Conservation (phyloP, 2,888 invertebrate species). For the Himalopsyche kuldschensis region DNA sequence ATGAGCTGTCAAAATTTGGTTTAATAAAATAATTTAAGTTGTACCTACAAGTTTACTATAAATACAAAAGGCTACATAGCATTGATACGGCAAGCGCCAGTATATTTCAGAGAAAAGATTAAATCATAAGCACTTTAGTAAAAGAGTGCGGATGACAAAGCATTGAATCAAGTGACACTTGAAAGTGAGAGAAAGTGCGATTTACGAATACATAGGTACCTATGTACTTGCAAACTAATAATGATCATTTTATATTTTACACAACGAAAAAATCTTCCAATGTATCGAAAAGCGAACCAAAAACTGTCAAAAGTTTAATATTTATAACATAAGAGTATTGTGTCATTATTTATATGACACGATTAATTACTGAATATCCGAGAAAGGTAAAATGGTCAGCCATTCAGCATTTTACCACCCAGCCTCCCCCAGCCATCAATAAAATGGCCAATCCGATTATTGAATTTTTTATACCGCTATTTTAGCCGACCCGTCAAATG, state of each 20-base stretch:
- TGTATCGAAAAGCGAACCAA: neutral
- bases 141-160: neutral
- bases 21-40: too few species aligned
- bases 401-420: constrained; percentile 53
- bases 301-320: neutral
- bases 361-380: neutral
- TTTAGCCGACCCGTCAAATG: neutral
- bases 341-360: neutral
- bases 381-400: constrained; percentile 43
- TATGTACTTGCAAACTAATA: neutral
- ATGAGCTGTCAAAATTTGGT: too few species aligned
- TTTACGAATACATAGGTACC: neutral
- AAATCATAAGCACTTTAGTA: neutral
- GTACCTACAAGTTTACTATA: too few species aligned
- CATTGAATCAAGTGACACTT: neutral
- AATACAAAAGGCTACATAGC: too few species aligned
- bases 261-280: neutral
- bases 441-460: constrained; percentile 55
- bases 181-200: neutral
- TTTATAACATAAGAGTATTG: neutral
- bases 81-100: too few species aligned
- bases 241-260: neutral
- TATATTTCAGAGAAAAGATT: too few species aligned
- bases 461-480: constrained; percentile 10
- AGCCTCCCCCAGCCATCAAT: constrained; percentile 57